A percentile compares a stretch with the other conserved stretches of the same genome.
These are phyloP conservation scores for Hypotaenidia philippensis DNA, from an alignment of 2,797 vertebrate genomes.

Conservation along the genomic window DNA sequence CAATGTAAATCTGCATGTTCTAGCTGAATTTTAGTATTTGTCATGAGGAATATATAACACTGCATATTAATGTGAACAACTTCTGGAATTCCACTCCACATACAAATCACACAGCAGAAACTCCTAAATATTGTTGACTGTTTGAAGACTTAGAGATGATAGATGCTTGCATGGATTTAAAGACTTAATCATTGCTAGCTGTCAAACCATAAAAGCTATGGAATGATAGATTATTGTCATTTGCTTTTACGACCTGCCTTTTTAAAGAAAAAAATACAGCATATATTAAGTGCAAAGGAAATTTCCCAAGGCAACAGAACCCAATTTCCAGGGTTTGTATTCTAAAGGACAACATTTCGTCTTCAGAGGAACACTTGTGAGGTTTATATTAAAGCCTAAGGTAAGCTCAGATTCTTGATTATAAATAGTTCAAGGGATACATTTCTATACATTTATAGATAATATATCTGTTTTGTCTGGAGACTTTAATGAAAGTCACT, in stretches of 20 bases:
- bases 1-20: not conserved
- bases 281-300: not conserved
- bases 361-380: not conserved
- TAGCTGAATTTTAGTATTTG: not conserved
- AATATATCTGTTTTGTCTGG: not conserved
- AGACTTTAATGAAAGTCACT: not conserved
- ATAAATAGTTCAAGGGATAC: not conserved
- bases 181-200: not conserved
- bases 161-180: not conserved
- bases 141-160: not conserved
- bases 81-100: not conserved
- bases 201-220: not conserved
- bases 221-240: not conserved
- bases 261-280: not conserved
- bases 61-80: not conserved
- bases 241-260: not conserved
- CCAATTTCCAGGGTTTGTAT: not conserved
- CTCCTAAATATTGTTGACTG: not conserved
- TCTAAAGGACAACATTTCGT: not conserved
- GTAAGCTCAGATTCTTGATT: not conserved
- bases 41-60: not conserved
- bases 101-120: not conserved
- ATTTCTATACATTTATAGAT: not conserved
- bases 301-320: not conserved
- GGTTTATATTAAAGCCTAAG: not conserved